Conservation (phyloP, 1,140 invertebrate genomes). For the Asobara japonica region DNA sequence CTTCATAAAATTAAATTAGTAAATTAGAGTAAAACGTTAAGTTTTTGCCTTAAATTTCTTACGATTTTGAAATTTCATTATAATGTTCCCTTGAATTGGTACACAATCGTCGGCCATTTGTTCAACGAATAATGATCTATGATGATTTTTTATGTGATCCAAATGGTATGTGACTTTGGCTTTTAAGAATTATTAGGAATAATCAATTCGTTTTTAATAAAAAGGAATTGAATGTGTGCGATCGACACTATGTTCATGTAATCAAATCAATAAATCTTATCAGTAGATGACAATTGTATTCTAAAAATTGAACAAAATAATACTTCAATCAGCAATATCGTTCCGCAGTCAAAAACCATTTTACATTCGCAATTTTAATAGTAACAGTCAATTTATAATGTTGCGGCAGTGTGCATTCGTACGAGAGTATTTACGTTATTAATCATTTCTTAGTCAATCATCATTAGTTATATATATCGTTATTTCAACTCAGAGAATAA, state of each 20-base stretch:
- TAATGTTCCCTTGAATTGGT: too few species aligned
- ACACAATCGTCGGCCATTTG: not conserved
- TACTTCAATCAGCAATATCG: constrained; percentile 20
- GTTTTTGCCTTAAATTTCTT: too few species aligned
- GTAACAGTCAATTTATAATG: constrained; percentile 55
- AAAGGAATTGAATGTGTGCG: constrained; percentile 37
- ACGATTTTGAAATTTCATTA: too few species aligned
- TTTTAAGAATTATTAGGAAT: constrained; percentile 26
- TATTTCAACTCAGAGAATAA: not conserved
- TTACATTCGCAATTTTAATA: constrained; percentile 23
- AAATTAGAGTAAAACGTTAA: too few species aligned
- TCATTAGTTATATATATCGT: constrained; percentile 2
- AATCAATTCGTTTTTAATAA: constrained; percentile 25
- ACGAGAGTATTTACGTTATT: constrained; percentile 41
- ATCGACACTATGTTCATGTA: not conserved
- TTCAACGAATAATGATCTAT: too few species aligned
- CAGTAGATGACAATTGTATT: not conserved
- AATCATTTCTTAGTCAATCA: not conserved
- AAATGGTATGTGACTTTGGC: not conserved
- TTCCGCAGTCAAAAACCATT: not conserved
- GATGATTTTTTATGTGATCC: too few species aligned
- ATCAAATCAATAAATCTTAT: not conserved
- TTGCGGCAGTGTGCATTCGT: constrained; percentile 55
- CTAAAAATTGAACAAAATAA: constrained; percentile 12
- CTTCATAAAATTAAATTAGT: too few species aligned